Evolutionary conservation across 2,113 vertebrate species (phyloP), one percentile per base, ranked within the genome.

Genomic region (Otis tarda): DNA sequence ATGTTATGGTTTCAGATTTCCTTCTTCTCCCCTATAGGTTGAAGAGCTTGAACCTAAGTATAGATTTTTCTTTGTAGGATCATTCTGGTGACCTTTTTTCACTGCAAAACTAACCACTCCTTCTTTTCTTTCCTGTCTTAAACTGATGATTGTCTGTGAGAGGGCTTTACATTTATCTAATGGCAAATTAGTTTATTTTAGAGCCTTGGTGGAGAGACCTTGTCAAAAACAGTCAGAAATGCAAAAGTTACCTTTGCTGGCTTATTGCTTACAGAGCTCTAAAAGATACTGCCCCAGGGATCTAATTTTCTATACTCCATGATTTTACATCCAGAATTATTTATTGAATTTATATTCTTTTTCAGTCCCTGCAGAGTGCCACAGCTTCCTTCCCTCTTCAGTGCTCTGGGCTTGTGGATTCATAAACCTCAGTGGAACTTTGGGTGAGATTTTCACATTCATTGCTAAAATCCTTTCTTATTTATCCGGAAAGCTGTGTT

Each of bases 291-390:
- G 20, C 82, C 55, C 28, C 22, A 28, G 71, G 52, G 71, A 93
- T 50, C 59, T 93, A 77, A 71, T 93, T 82, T 96, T 89, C 68
- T 90, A 12, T 96, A 68, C 30, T 76, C 43, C 20, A 24, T 55
- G 18, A 65, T 87, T 95, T 90, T 85, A 87, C 77, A 87, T 92
- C 52, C 21, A 57, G 52, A 96, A 89, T 93, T 71, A 84, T 81
- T 89, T 94, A 67, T 95, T 94, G 49, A 75, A 88, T 89, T 95
- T 91, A 18, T 95, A 55, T 65, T 97, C 53, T 93, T 82, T 95
- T 94, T 52, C 88, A 89, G 94, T 86, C 77, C 45, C 83, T 79
- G 55, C 61, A 83, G 92, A 88, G 77, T 5, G 41, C 73, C 84
- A 77, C 91, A 57, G 25, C 85, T 96, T 96, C 60, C 50, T 87